A percentile compares a stretch with the other conserved stretches of the same genome.
phyloP scores from a whole-genome alignment of 2,888 invertebrate genomes.

The Clunio marinus region DNA sequence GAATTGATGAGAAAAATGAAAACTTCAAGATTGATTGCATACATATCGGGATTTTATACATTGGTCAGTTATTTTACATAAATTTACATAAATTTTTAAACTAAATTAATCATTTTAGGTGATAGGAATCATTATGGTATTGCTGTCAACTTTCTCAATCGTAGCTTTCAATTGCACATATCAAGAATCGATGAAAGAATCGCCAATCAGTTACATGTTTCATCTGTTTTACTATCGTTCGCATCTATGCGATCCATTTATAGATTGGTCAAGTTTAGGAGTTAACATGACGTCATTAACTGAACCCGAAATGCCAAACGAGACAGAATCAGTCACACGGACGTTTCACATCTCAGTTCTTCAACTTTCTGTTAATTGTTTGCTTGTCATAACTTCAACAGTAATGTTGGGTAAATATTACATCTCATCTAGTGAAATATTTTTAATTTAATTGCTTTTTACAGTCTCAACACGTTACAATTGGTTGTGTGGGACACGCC shows the following conservation, averaged over 20 bases:
- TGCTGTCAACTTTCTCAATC: conserved; percentile 18
- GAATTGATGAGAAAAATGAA: neutral
- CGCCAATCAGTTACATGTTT: conserved; percentile 21
- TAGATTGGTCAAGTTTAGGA: conserved; percentile 12
- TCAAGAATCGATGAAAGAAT: neutral
- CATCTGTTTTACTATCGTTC: conserved; percentile 23
- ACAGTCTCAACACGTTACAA: neutral
- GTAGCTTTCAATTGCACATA: conserved; percentile 20
- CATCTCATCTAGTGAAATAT: neutral
- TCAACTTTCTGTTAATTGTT: neutral
- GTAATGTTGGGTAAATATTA: conserved; percentile 6
- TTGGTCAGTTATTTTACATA: conserved; percentile 28
- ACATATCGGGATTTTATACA: neutral
- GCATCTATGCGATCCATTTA: neutral
- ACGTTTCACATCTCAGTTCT: neutral
- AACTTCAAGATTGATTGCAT: conserved; percentile 10
- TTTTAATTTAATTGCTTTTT: neutral
- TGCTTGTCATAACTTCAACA: neutral
- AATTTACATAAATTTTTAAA: neutral
- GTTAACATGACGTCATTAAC: neutral
- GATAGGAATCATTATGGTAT: conserved; percentile 1
- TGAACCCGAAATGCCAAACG: conserved; percentile 10
- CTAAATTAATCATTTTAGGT: conserved; percentile 2
- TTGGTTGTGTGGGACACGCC: neutral
- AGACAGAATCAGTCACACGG: neutral